Evolutionary conservation across 2,113 vertebrate species (phyloP), one percentile per base, ranked within the genome.

Genomic region (Fulica atra): DNA sequence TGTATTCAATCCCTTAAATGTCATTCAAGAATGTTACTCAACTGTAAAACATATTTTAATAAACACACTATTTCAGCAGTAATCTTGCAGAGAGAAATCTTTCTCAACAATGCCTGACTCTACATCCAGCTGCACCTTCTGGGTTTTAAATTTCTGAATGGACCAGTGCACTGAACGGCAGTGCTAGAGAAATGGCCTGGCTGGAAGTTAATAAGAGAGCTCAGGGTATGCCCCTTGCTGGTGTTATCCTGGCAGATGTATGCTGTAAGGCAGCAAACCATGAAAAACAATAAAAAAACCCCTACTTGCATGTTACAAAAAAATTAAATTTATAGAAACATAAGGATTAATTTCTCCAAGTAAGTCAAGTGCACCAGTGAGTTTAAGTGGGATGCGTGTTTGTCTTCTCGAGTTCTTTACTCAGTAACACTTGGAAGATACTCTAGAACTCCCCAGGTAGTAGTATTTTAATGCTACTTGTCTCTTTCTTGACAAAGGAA

Each of bases 391-490:
- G 53, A 19, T 33, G 14, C 38, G 28, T 94, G 96, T 96, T 25
- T 94, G 72, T 61, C 23, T 60, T 66, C 96, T 94, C 83, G 33
- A 36, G 61, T 92, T 86, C 76, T 86, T 51, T 88, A 42, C 38
- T 90, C 54, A 64, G 2, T 82, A 92, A 91, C n/a, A 63, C 42
- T 92, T 89, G 48, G 71, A 89, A 42, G 80, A 60, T 69, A 60
- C 57, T 93, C 72, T 59, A 5, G 69, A 88, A 79, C 20, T 97
- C 59, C 36, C n/a, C 15, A 40, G 59, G 33, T 71, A 95, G 85
- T 66, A 76, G 35, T 91, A 81, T 96, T 97, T 97, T 97, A 97
- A 96, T 96, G 68, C 68, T 78, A 54, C 72, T 87, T 96, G 65
- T 87, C 81, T 61, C 91, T 96, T 59, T 33, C 72, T 91, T 93